Conservation (phyloP, 2,113 vertebrate species). For the Dendrocopos noguchii region DNA sequence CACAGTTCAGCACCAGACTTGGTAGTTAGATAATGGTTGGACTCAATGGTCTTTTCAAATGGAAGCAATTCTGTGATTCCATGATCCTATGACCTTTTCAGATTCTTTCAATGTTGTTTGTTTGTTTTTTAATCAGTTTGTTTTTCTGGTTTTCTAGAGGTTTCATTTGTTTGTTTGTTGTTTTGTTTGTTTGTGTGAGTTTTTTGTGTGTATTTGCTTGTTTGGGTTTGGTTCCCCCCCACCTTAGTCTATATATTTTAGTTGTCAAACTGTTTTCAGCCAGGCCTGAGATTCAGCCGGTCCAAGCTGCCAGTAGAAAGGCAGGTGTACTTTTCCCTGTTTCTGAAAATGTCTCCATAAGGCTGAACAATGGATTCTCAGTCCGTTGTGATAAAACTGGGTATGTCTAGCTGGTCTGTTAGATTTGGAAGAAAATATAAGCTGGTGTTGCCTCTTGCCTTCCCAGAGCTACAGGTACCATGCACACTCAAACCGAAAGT, state of each 20-base stretch:
- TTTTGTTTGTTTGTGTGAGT: no score
- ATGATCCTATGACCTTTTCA: no score
- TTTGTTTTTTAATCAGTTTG: no score
- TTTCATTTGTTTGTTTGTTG: no score
- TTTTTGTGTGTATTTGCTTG: no score
- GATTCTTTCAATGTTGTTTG: no score
- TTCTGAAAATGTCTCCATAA: neutral
- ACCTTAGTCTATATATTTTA: neutral
- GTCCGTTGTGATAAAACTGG: neutral
- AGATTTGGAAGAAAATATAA: neutral
- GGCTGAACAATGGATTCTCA: neutral
- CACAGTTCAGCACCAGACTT: no score
- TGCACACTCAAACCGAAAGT: neutral
- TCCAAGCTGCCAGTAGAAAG: neutral
- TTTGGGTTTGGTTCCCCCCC: no score
- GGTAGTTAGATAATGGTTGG: no score
- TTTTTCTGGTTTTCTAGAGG: no score
- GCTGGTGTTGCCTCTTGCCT: neutral
- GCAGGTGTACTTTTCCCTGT: neutral
- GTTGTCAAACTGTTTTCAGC: neutral
- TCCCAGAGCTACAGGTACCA: neutral
- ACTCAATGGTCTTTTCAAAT: no score
- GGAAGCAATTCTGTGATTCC: no score
- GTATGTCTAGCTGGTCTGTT: neutral
- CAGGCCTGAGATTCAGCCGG: neutral